Evolutionary conservation across 2,113 vertebrate genomes (phyloP), one percentile per base, ranked within the genome.

Genomic region (Canis aureus): DNA sequence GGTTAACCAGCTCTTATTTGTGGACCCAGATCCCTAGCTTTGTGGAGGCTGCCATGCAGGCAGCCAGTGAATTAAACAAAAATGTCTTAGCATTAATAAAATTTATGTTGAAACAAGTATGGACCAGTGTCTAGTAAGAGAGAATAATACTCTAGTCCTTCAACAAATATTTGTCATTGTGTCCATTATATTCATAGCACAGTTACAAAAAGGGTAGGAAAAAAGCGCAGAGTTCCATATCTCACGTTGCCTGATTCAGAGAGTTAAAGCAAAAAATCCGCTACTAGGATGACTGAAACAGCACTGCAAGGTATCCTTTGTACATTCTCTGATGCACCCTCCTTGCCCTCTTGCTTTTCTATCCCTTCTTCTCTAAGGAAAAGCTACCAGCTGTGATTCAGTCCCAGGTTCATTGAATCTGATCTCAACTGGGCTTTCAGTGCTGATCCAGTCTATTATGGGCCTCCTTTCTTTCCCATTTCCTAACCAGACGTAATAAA

Each of bases 51-150:
- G 76, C 64, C 8, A 59, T 51, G 43, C 64, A 94, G 22, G 23
- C 29, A 83, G 5, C 16, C n/a, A 91, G 0, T 92, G 29, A 81
- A 78, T 87, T 80, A 95, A 73, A 91, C 43, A 86, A 85, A 38
- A 38, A 53, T 93, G 8, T 84, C 32, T 93, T 80, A 83, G 35
- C 9, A 22, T 86, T 88, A 80, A 66, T 79, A 86, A 78, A 66
- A 38, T 60, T 67, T 83, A 80, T 95, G 13, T 96, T 95, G 85
- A 85, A 88, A 82, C 64, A 93, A 95, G 91, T 91, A 83, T 51
- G 55, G n/a, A 92, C 23, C 8, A 29, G 7, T 49, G 8, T 94
- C 51, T 88, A 78, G 20, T 57, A 22, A 84, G n/a, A 5, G n/a
- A 79, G 8, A 94, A 38, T 86, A 73, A 38, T 86, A 73, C 17